Percentiles rank a stretch among this genome's conserved stretches.
phyloP scores from a whole-genome alignment of 2,113 vertebrate species.

The Oceanodroma tethys region DNA sequence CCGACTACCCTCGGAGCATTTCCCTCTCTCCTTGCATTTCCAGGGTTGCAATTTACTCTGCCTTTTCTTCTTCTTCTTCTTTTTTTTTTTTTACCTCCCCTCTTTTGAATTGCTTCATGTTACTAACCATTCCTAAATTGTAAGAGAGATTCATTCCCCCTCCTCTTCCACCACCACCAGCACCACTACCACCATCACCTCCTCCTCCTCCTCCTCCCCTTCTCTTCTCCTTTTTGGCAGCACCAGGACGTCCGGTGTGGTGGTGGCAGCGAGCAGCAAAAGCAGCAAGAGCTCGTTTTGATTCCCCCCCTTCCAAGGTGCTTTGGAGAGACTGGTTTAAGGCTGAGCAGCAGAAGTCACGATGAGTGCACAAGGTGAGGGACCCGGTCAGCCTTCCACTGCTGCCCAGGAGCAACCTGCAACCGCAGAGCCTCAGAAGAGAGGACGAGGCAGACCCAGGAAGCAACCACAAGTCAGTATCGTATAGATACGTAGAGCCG shows the following conservation, averaged over 20 bases:
- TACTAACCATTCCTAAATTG: conserved; percentile 64
- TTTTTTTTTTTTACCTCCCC: background rate
- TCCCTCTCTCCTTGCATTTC: conserved; percentile 2
- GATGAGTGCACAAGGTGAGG: conserved; percentile 91
- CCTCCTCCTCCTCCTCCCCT: conserved; percentile 68
- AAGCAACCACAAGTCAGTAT: conserved; percentile 91
- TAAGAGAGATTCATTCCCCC: conserved; percentile 48
- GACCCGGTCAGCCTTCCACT: conserved; percentile 86
- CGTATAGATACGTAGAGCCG: conserved; percentile 40
- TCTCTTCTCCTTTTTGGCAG: conserved; percentile 75
- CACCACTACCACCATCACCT: conserved; percentile 55
- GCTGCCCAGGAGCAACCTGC: conserved; percentile 85
- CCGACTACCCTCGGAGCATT: conserved; percentile 12
- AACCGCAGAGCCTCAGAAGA: conserved; percentile 84
- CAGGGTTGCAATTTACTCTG: background rate
- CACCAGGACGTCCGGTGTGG: conserved; percentile 86
- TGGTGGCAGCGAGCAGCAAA: conserved; percentile 75
- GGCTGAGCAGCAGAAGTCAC: conserved; percentile 58
- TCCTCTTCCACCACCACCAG: conserved; percentile 55
- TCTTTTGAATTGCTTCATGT: conserved; percentile 30
- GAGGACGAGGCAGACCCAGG: conserved; percentile 93
- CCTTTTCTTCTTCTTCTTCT: background rate
- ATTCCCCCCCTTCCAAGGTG: conserved; percentile 54
- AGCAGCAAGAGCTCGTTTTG: conserved; percentile 61
- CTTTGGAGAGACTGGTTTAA: conserved; percentile 44